Percentiles rank a stretch among this genome's conserved stretches.
Evolutionary conservation across 2,113 vertebrate genomes (phyloP).

Genomic region (Phrynosoma blainvillii): DNA sequence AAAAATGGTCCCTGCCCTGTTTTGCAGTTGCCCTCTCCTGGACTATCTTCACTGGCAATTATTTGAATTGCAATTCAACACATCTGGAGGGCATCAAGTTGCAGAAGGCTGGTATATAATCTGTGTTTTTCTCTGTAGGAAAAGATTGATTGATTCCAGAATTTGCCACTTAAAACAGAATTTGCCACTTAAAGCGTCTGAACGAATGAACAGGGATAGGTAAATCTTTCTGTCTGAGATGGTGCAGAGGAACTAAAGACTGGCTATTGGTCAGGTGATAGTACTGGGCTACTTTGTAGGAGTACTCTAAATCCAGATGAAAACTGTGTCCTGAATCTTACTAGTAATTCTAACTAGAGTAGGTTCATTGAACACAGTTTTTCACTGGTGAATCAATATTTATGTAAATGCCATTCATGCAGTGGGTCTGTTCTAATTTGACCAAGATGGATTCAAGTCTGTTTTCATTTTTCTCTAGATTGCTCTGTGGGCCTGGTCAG

Average conservation of each 20-base stretch:
- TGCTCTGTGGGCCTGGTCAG: background rate
- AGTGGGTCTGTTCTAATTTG: no score
- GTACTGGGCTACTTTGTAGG: background rate
- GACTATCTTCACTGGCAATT: no score
- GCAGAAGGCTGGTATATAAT: background rate
- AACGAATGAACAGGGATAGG: background rate
- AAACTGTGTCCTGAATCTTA: no score
- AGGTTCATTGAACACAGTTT: no score
- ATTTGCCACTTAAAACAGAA: background rate
- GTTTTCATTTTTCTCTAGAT: background rate
- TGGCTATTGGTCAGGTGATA: background rate
- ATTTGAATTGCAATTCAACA: no score
- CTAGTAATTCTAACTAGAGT: no score
- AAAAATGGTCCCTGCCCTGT: no score
- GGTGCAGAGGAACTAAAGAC: background rate
- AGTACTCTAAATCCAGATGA: background rate
- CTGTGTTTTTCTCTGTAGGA: background rate
- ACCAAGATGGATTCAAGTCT: no score
- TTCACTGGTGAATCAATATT: no score
- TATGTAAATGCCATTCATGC: no score
- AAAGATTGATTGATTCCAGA: background rate
- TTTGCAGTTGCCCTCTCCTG: no score
- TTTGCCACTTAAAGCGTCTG: background rate
- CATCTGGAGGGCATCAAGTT: no score
- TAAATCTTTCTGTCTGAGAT: background rate